Evolutionary conservation across 2,888 invertebrate species (phyloP).

Genomic region (Helleia helle): DNA sequence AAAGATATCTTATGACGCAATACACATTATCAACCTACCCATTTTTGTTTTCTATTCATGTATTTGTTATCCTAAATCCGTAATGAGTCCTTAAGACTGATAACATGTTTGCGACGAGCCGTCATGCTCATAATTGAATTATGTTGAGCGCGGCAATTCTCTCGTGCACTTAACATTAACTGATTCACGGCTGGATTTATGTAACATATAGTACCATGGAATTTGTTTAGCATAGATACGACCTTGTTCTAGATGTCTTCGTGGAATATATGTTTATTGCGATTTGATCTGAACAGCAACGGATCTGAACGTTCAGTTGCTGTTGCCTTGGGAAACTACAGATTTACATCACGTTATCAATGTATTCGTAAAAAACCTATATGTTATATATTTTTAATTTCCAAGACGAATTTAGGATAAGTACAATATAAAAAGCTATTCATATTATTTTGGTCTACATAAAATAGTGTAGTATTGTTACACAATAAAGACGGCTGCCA

Average conservation of each 20-base stretch:
- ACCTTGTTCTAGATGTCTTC: constrained; percentile 29
- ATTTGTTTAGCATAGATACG: constrained; percentile 39
- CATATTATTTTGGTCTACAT: not conserved
- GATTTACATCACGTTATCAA: not conserved
- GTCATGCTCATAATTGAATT: constrained; percentile 62
- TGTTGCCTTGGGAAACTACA: constrained; percentile 1
- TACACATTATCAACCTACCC: too few species aligned
- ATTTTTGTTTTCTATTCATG: too few species aligned
- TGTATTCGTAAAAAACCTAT: not conserved
- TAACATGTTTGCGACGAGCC: constrained; percentile 33
- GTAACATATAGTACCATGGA: constrained; percentile 46
- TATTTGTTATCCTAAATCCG: too few species aligned
- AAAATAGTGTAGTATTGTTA: not conserved
- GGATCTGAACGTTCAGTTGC: not conserved
- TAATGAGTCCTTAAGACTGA: constrained; percentile 13
- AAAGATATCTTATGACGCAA: too few species aligned
- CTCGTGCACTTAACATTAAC: constrained; percentile 55
- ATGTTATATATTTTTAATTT: too few species aligned
- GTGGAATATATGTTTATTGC: constrained; percentile 8
- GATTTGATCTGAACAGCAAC: too few species aligned
- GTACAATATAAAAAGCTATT: too few species aligned
- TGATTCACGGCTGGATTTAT: constrained; percentile 47
- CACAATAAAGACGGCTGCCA: not conserved
- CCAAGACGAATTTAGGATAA: too few species aligned
- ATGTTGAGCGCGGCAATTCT: constrained; percentile 56